Evolutionary conservation across 2,888 invertebrate genomes (phyloP).

Genomic region (Phorcus lineatus): DNA sequence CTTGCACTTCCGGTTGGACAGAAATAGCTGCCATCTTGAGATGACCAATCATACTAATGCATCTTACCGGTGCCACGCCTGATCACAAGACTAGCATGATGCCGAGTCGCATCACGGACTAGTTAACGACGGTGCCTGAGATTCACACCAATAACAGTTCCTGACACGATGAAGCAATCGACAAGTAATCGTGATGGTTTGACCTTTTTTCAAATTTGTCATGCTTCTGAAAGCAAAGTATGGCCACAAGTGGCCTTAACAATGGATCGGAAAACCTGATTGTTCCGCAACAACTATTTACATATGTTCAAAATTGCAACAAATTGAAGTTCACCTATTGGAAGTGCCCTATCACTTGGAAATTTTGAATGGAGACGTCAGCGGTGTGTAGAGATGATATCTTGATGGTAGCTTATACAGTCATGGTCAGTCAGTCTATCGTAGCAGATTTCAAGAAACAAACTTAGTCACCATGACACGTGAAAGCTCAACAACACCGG

Average conservation of each 20-base stretch:
- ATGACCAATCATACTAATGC: neutral
- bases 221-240: neutral
- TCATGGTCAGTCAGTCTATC: too few relatives aligned
- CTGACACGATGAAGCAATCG: neutral
- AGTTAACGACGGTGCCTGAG: neutral
- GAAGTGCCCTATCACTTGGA: neutral
- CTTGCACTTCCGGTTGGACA: neutral
- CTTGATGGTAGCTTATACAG: too few relatives aligned
- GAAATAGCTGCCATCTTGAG: neutral
- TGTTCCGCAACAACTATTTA: slow-evolving; percentile 7
- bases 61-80: neutral
- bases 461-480: too few relatives aligned
- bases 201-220: neutral
- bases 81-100: neutral
- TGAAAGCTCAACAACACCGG: neutral
- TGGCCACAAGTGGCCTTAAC: neutral
- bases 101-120: neutral
- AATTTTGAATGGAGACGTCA: too few relatives aligned
- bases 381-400: too few relatives aligned
- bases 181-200: neutral
- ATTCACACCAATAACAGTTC: neutral
- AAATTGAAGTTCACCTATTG: neutral
- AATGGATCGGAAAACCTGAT: slow-evolving; percentile 10
- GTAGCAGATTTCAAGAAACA: too few relatives aligned
- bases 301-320: neutral